Conservation (phyloP, 1,140 invertebrate species). For the Halyomorpha halys region DNA sequence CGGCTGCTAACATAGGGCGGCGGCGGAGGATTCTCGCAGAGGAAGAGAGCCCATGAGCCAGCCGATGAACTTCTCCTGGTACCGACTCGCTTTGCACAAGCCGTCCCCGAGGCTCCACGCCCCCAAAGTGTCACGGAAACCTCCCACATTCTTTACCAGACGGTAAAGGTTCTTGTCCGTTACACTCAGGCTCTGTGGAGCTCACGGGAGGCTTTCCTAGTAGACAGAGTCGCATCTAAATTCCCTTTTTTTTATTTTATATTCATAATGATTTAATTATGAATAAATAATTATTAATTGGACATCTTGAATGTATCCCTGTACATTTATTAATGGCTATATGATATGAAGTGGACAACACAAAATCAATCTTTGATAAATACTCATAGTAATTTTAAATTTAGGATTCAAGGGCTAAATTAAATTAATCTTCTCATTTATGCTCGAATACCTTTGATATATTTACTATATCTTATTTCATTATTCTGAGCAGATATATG, state of each 20-base stretch:
- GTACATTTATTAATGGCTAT: too few species aligned
- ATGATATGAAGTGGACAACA: too few species aligned
- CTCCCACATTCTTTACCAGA: slow-evolving; percentile 13
- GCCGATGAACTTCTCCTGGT: slow-evolving; percentile 83
- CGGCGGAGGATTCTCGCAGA: slow-evolving; percentile 55
- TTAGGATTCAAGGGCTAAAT: too few species aligned
- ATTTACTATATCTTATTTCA: too few species aligned
- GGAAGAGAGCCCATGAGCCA: slow-evolving; percentile 75
- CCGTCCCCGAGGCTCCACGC: slow-evolving; percentile 14
- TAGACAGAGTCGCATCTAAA: slow-evolving; percentile 22
- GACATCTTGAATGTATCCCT: too few species aligned
- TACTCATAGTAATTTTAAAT: too few species aligned
- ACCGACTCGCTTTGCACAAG: slow-evolving; percentile 50
- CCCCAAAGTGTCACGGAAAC: slow-evolving; percentile 12
- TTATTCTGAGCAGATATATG: too few species aligned
- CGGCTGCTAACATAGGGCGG: slow-evolving; percentile 37
- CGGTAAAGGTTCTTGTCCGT: slow-evolving; percentile 4
- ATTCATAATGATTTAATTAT: neutral
- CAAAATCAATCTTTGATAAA: too few species aligned
- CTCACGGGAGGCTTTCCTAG: slow-evolving; percentile 16
- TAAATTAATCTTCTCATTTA: too few species aligned
- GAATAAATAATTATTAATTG: neutral
- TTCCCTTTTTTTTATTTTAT: slow-evolving; percentile 35
- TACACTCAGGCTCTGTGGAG: slow-evolving; percentile 9
- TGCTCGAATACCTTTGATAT: too few species aligned